Evolutionary conservation across 1,140 invertebrate genomes (phyloP), one percentile per base, ranked within the genome.

Genomic region (Diprion similis): DNA sequence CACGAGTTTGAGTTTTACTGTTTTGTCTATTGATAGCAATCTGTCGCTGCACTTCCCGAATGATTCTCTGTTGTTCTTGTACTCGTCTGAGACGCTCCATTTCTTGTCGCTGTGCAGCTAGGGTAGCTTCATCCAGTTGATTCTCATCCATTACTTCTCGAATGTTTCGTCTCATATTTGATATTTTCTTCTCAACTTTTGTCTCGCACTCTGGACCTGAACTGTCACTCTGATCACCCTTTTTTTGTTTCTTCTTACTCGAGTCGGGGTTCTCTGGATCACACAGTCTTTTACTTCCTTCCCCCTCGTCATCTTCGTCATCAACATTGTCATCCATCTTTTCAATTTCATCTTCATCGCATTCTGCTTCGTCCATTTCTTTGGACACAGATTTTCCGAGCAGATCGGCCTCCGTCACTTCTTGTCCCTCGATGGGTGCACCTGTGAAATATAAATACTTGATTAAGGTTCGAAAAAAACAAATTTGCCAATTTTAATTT

Each of bases 81-180:
- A 96, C 94, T n/a, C 94, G 89, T 15, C 93, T 90, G 68, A 96
- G 87, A 83, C 97, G 90, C 83, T 98, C 97, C 78, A 94, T 93
- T 87, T 99, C 97, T 83, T 97, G 96, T 47, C 95, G 90, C 84
- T 98, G 97, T 3, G 97, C 97, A 24, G 93, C 93, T n/a, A 98
- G 83, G 8, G 97, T 98, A 10, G 95, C 94, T 77, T 95, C 94
- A 83, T 98, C 97, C 67, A 99, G 85, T 81, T 98, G 95, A 71
- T 94, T 95, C 80, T 98, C 96, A 81, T 95, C 94, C 91, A 98
- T 95, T 1, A 98, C 97, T 87, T 98, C 96, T 64, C 96, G 91
- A 78, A 96, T 97, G 80, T 96, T 97, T 72, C 94, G 89, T 18
- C 95, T 89, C 78, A 96, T 90, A 83, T 94, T 94, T 19, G 92